A percentile compares a stretch with the other conserved stretches of the same genome.
phyloP scores from a whole-genome alignment of 2,797 vertebrate species.

The Eurystomus glaucurus region DNA sequence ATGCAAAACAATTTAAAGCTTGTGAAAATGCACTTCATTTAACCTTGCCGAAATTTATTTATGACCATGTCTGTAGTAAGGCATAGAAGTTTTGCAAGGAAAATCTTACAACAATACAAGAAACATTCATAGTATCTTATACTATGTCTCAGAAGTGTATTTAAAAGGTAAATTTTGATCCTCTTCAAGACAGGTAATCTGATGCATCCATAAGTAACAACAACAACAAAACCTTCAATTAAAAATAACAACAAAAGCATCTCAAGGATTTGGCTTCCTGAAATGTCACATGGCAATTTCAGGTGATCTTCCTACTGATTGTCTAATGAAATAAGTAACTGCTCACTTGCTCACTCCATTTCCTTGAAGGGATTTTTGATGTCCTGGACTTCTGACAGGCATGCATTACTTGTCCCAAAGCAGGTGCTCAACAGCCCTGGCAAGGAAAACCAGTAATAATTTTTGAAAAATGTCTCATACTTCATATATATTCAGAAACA shows the following conservation, averaged over 20 bases:
- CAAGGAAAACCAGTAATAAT: background rate
- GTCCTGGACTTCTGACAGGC: background rate
- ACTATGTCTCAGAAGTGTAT: background rate
- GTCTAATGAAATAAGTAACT: background rate
- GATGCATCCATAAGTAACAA: background rate
- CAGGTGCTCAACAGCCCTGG: background rate
- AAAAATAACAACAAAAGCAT: background rate
- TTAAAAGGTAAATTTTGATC: background rate
- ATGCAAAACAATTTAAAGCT: background rate
- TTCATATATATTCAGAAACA: background rate
- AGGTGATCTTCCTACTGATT: background rate
- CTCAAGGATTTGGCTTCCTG: background rate
- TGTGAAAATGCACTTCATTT: background rate
- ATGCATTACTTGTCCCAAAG: fast-evolving
- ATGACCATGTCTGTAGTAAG: background rate
- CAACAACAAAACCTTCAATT: fast-evolving
- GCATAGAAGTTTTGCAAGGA: background rate
- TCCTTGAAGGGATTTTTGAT: background rate
- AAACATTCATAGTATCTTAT: background rate
- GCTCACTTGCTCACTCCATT: background rate
- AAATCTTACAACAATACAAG: background rate
- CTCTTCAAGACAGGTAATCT: background rate
- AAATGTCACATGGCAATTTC: background rate
- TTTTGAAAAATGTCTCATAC: background rate
- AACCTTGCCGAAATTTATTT: background rate